Evolutionary conservation across 2,113 vertebrate species (phyloP).

Genomic region (Paramisgurnus dabryanus): DNA sequence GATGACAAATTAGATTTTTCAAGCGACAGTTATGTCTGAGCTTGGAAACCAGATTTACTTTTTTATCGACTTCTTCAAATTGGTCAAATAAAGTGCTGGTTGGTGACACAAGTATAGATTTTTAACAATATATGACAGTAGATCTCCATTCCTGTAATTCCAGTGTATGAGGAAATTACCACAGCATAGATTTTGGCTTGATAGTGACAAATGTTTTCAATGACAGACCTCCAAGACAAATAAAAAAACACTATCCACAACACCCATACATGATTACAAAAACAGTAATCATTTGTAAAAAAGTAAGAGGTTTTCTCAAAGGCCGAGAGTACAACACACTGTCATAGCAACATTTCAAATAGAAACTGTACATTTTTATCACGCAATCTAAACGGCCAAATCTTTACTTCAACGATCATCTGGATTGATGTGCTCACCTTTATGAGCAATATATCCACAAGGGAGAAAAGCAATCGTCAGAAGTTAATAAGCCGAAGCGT

Average conservation of each 20-base stretch:
- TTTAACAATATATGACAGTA: background rate
- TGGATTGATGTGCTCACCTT: constrained; percentile 67
- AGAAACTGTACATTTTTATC: background rate
- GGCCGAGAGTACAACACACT: background rate
- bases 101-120: background rate
- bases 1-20: no score
- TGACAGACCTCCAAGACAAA: background rate
- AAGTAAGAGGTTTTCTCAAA: background rate
- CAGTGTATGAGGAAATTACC: background rate
- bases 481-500: constrained; percentile 58
- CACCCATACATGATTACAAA: background rate
- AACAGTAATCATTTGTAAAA: background rate
- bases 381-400: background rate
- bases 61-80: no score
- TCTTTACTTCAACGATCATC: background rate
- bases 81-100: background rate
- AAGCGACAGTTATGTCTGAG: background rate
- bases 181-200: background rate
- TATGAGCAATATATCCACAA: constrained; percentile 68
- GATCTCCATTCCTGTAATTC: background rate
- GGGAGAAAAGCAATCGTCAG: constrained; percentile 60
- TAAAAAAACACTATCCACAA: background rate
- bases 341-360: constrained; percentile 14
- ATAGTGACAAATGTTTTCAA: no score
- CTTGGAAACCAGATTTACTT: background rate